Conservation (phyloP, 2,888 invertebrate species). For the Fragum sueziense region DNA sequence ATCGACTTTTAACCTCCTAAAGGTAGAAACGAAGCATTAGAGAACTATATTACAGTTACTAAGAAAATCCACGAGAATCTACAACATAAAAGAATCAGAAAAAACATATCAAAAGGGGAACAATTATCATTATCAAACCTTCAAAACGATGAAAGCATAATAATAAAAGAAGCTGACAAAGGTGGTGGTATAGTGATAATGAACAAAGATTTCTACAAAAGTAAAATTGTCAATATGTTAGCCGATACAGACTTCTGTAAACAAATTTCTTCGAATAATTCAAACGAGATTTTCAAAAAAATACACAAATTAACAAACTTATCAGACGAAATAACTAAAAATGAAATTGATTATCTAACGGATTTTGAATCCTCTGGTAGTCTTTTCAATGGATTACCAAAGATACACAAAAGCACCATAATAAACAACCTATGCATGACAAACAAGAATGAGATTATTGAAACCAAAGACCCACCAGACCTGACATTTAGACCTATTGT, state of each 20-base stretch:
- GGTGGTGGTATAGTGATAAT: conserved; percentile 32
- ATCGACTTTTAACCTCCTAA: not conserved
- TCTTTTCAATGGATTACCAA: conserved; percentile 40
- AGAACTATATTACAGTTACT: not conserved
- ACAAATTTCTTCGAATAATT: not conserved
- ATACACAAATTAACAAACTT: conserved; percentile 6
- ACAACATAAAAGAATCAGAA: not conserved
- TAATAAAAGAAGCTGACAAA: too few species aligned
- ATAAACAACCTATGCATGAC: conserved; percentile 6
- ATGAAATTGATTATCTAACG: conserved; percentile 26
- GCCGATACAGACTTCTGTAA: too few species aligned
- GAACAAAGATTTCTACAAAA: conserved; percentile 5
- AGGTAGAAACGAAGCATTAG: not conserved
- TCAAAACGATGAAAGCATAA: not conserved
- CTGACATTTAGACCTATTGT: conserved; percentile 44
- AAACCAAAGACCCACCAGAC: conserved; percentile 23
- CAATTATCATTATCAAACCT: not conserved
- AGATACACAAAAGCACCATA: conserved; percentile 38
- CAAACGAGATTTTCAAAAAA: conserved; percentile 15
- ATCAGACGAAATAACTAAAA: conserved; percentile 10
- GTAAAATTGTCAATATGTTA: too few species aligned
- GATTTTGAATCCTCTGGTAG: conserved; percentile 30
- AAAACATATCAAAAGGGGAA: not conserved
- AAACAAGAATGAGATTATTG: not conserved
- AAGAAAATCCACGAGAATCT: not conserved